Evolutionary conservation across 2,888 invertebrate genomes (phyloP).

Genomic region (Drosophila niveifrons): DNA sequence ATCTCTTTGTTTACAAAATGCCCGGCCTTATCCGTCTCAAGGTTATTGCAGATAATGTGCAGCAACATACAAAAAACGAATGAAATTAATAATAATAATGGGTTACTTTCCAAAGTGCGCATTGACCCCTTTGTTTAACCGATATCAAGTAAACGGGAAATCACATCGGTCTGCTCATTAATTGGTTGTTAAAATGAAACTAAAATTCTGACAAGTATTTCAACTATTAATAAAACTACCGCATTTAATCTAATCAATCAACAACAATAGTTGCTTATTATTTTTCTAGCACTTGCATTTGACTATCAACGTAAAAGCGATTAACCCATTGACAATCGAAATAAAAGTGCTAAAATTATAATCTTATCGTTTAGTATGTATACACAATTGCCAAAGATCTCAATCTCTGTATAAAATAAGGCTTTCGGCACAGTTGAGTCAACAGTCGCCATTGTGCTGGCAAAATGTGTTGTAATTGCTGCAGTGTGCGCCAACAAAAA

Average conservation of each 20-base stretch:
- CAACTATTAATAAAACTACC: not conserved
- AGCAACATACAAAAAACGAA: not conserved
- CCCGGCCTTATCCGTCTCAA: not conserved
- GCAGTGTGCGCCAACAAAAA: conserved; percentile 79
- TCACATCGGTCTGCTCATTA: no score
- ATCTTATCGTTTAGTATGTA: conserved; percentile 51
- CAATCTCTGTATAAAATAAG: conserved; percentile 22
- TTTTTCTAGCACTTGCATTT: conserved; percentile 10
- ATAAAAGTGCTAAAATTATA: conserved; percentile 9
- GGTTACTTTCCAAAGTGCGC: not conserved
- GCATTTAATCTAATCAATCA: conserved; percentile 41
- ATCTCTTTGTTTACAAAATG: not conserved
- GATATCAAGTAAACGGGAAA: not conserved
- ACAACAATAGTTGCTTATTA: not conserved
- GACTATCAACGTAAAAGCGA: not conserved
- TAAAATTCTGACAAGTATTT: not conserved
- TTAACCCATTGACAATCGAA: conserved; percentile 2
- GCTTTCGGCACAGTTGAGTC: not conserved
- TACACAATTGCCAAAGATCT: not conserved
- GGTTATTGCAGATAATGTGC: not conserved
- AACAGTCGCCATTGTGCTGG: conserved; percentile 33
- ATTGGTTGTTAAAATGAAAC: not conserved
- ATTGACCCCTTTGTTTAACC: not conserved
- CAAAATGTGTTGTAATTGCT: conserved; percentile 81
- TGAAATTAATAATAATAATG: not conserved